Conservation (phyloP, 2,113 vertebrate species). For the Leiothrix lutea region DNA sequence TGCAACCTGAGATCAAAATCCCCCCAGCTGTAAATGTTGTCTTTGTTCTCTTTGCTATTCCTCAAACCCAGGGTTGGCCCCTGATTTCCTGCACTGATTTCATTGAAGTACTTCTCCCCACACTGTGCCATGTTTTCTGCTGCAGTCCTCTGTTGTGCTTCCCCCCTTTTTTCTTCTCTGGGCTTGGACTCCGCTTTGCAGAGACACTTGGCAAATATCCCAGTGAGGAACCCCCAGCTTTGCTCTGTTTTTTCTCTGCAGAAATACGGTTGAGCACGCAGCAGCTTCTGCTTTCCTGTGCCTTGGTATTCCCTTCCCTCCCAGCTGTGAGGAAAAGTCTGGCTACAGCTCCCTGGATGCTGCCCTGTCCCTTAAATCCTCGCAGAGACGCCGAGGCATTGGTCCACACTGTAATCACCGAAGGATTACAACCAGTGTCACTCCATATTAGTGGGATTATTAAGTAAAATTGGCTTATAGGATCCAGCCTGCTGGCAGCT, state of each 20-base stretch:
- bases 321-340: background rate
- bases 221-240: background rate
- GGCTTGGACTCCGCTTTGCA: background rate
- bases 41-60: background rate
- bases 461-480: slow-evolving; percentile 8
- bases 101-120: background rate
- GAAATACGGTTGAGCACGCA: background rate
- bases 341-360: background rate
- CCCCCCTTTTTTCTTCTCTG: background rate
- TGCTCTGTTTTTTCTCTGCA: background rate
- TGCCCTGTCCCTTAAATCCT: slow-evolving; percentile 11
- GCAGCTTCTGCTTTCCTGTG: background rate
- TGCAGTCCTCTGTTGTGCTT: background rate
- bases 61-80: background rate
- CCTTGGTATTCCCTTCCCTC: background rate
- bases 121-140: background rate
- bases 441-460: slow-evolving; percentile 15
- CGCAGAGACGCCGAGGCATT: background rate
- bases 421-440: slow-evolving; percentile 29
- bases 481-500: background rate
- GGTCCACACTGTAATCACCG: background rate
- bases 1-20: background rate
- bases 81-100: background rate
- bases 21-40: fast-evolving
- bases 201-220: background rate